These are phyloP conservation scores for Epicampocera succincta DNA, from an alignment of 2,888 invertebrate species.

Conservation along the genomic window DNA sequence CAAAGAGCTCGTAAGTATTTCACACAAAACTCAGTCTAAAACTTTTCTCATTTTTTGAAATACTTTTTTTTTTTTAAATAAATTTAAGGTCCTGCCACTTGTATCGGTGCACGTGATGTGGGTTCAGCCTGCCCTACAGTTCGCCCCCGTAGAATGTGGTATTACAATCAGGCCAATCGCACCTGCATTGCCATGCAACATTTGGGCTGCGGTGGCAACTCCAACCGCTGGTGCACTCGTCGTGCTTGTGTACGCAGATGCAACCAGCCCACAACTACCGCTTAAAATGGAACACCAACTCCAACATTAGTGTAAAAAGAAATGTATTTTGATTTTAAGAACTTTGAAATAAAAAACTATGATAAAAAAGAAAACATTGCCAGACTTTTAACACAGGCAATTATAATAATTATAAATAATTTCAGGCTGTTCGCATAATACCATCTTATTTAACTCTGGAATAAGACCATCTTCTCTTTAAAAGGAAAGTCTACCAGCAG, in stretches of 20 bases:
- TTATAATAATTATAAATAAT: too few species aligned
- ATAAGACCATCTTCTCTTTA: too few species aligned
- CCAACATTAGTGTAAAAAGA: too few species aligned
- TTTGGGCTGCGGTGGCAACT: conserved; percentile 59
- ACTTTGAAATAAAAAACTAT: too few species aligned
- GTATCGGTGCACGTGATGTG: background rate
- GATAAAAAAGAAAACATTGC: too few species aligned
- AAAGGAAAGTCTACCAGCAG: too few species aligned
- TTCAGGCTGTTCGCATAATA: too few species aligned
- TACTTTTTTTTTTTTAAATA: background rate
- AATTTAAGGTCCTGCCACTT: conserved; percentile 13
- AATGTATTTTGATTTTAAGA: too few species aligned
- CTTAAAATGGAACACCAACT: background rate
- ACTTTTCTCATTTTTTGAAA: too few species aligned
- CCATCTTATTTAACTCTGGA: too few species aligned
- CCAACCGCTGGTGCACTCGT: conserved; percentile 55
- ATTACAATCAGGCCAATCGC: conserved; percentile 26
- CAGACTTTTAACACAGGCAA: too few species aligned
- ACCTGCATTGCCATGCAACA: conserved; percentile 31
- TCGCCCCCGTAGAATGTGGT: conserved; percentile 47
- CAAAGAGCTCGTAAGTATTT: conserved; percentile 32
- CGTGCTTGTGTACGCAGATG: conserved; percentile 1
- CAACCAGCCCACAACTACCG: background rate
- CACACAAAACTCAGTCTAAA: too few species aligned
- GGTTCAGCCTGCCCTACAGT: background rate